Evolutionary conservation across 2,888 invertebrate species (phyloP), one percentile per base, ranked within the genome.

Genomic region (Ormyrus pomaceus): DNA sequence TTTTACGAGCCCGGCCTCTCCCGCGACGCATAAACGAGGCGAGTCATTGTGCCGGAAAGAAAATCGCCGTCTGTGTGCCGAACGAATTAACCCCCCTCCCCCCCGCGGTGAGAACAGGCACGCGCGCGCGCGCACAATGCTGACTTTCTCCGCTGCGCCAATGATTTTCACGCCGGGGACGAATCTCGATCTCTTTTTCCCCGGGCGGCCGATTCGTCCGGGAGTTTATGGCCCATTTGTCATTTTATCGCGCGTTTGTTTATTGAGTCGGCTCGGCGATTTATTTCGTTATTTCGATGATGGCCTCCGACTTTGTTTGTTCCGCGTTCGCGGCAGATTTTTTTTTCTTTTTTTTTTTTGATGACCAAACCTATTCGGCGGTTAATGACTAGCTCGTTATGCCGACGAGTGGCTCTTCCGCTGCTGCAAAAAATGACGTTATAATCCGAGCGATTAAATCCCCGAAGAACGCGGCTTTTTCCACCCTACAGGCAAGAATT

Each of bases 161-260:
- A 19, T 19, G 19, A 19, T 19, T 68, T 76, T 76, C 11, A 8
- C 62, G 10, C 48, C 50, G 19, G 5, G 53, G 6, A 10, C 48
- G n/a, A 19, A 19, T 19, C 55, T 11, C 59, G 9, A 46, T 13
- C 34, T 1, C 48, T 46, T 62, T 48, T 55, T 48, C 61, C 9
- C 73, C 11, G 55, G 55, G 6, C 53, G 56, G 48, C 69, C 55
- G 76, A 68, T 76, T 13, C n/a, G 59, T 9, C 13, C 51, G 19
- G 61, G 69, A 19, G 13, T 69, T 69, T 61, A 76, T 69, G 69
- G 62, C 10, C 74, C 74, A 66, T 74, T 66, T 65, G 65, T 9
- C 51, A 74, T 74, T 66, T 74, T 74, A 74, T 74, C 74, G 74
- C 56, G 50, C 51, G 64, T 66, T 53, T 58, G 11, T 56, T 58